Evolutionary conservation across 2,797 vertebrate genomes (phyloP), one percentile per base, ranked within the genome.

Genomic region (Sebastes hubbsi): DNA sequence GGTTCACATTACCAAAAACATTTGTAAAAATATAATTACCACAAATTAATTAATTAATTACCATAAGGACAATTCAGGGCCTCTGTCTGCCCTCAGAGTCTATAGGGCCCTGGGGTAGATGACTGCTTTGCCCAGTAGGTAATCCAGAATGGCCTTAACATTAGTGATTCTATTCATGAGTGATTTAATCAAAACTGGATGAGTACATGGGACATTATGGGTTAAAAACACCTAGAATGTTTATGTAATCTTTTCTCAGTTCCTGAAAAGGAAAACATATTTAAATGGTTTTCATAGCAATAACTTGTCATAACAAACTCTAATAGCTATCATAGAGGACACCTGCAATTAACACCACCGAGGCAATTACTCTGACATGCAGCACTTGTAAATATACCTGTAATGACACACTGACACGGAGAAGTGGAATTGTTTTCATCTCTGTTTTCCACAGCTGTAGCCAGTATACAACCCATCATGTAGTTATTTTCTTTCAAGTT

Each of bases 311-410:
- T 61, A 72, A 75, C 78, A 75, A 86, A 69, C 6, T 30, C 8
- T 67, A 80, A 67, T 29, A 80, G 27, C 52, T 42, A 27, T 25
- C 27, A 60, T 0, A 29, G 29, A 68, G 14, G 14, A 38, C 49
- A 38, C 56, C 67, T 84, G 49, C 66, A 60, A 84, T 89, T 84
- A 75, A 83, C 82, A 61, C 58, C 75, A 14, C 32, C 20, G 52
- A 68, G 29, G 59, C 25, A 73, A n/a, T 38, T 52, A 55, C 24
- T 71, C 68, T 63, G 66, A 83, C 75, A 82, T 34, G 63, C 81
- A 74, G 1, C 14, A 69, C 42, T 76, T 81, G 76, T 88, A 86
- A 79, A 84, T 66, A 77, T 75, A 82, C 84, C 73, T 82, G 61
- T 88, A 63, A 86, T 55, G 38, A 81, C 38, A 78, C 12, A 60